Evolutionary conservation across 1,140 invertebrate genomes (phyloP), one percentile per base, ranked within the genome.

Genomic region (Probaryconus sp.): DNA sequence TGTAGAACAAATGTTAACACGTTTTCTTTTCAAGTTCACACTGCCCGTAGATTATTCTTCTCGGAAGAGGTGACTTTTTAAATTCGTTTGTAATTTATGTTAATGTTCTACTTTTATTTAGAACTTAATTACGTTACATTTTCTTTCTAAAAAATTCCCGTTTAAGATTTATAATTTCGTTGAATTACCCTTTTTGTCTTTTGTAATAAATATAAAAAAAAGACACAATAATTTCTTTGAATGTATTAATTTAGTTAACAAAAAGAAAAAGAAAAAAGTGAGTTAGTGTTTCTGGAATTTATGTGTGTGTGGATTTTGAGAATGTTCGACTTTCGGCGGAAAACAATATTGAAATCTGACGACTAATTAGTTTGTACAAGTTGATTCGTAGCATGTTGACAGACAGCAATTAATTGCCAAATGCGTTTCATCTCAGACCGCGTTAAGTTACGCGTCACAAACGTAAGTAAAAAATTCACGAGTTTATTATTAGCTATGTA

Each of bases 361-460:
- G 31, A 13, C 71, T 85, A 85, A 84, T 85, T 83, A 83, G 81
- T 83, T 83, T 78, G 31, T 77, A 61, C 76, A 79, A 83, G 80
- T 71, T 71, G 63, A 68, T 58, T 72, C 58, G 24, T 58, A 37
- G n/a, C 55, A 48, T 13, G 53, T 38, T 55, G 58, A 69, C 38
- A 53, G 38, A 43, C 43, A 35, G 24, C 68, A 21, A 69, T 77
- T 81, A 81, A 83, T 83, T 77, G 76, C 53, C 80, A 79, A 77
- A 76, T 60, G 80, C 55, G 38, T 63, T 53, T 21, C n/a, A 26
- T 81, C 69, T 38, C 42, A 48, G 5, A 67, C 37, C 43, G 58
- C 40, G 61, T 75, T 51, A 64, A 64, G 63, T 64, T 75, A 65
- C 60, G 30, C 3, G 10, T 45, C 37, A 65, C 65, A 65, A 43